phyloP scores from a whole-genome alignment of 2,797 vertebrate genomes.

The Dryobates pubescens region DNA sequence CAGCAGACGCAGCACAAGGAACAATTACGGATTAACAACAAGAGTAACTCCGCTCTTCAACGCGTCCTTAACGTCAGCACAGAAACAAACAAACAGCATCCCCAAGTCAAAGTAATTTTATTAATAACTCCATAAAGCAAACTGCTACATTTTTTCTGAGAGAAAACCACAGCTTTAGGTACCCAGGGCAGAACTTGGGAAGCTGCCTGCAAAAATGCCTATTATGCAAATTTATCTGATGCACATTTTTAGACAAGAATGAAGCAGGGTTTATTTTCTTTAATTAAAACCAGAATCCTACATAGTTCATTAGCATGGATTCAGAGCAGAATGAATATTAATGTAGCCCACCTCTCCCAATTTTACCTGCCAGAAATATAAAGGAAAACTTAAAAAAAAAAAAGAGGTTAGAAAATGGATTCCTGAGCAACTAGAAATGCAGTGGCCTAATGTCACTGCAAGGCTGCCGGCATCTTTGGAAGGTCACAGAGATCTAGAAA shows the following conservation, averaged over 20 bases:
- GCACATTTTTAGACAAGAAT: conserved; percentile 54
- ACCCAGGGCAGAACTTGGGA: not conserved
- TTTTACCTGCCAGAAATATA: conserved; percentile 46
- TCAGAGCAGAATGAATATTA: conserved; percentile 54
- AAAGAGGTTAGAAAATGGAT: conserved; percentile 35
- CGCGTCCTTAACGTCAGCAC: not conserved
- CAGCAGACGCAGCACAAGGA: not conserved
- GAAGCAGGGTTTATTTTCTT: conserved; percentile 48
- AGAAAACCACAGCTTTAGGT: conserved; percentile 13
- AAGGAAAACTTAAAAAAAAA: not conserved
- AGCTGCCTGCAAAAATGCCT: conserved; percentile 4
- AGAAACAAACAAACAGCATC: not conserved
- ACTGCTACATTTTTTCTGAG: conserved; percentile 2
- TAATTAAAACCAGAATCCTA: conserved; percentile 61
- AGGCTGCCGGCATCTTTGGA: not conserved
- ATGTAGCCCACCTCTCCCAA: conserved; percentile 35
- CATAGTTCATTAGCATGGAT: conserved; percentile 43
- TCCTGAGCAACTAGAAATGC: conserved; percentile 17
- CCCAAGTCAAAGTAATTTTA: conserved; percentile 29
- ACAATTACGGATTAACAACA: not conserved
- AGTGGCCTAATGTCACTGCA: not conserved
- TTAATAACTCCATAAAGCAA: conserved; percentile 24
- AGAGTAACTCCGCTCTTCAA: not conserved
- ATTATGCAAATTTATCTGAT: conserved; percentile 41
- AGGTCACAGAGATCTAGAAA: not conserved